A percentile compares a stretch with the other conserved stretches of the same genome.
These are phyloP conservation scores for Zophobas atratus DNA, from an alignment of 1,140 invertebrate species.

Conservation along the genomic window DNA sequence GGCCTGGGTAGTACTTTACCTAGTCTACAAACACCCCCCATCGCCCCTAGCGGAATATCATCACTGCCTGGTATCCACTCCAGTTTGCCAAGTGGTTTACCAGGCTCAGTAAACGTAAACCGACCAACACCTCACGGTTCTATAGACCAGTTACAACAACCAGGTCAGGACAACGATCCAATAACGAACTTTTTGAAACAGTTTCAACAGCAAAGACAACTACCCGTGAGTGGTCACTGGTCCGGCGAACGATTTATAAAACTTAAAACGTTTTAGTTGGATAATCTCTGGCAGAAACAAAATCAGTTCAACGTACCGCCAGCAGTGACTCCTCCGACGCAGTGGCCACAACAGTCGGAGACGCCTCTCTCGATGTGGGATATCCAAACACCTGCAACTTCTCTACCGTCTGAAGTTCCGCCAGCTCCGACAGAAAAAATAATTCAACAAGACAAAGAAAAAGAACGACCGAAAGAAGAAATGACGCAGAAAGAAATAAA, in stretches of 20 bases:
- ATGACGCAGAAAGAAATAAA: conserved; percentile 67
- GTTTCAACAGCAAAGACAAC: conserved; percentile 63
- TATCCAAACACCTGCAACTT: conserved; percentile 64
- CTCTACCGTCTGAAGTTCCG: conserved; percentile 44
- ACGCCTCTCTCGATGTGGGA: conserved; percentile 65
- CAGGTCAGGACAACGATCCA: conserved; percentile 68
- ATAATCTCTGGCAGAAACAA: conserved; percentile 63
- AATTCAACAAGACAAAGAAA: conserved; percentile 65
- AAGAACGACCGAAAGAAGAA: conserved; percentile 60
- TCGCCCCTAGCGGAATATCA: background rate
- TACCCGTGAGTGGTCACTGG: conserved; percentile 20
- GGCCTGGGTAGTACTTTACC: conserved; percentile 52
- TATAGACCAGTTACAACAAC: conserved; percentile 55
- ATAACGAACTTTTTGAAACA: conserved; percentile 72
- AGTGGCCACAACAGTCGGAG: conserved; percentile 56
- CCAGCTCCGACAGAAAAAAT: conserved; percentile 52
- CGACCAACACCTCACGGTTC: conserved; percentile 50
- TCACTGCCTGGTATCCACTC: conserved; percentile 14
- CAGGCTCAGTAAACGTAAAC: conserved; percentile 31
- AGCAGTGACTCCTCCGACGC: conserved; percentile 46
- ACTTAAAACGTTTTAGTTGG: conserved; percentile 54
- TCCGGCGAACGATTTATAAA: background rate
- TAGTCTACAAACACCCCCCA: conserved; percentile 45
- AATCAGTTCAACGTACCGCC: conserved; percentile 56
- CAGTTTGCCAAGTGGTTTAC: conserved; percentile 42